Base-by-base conservation (phyloP, 2,113 vertebrate genomes). In the Corvus moneduloides region DNA sequence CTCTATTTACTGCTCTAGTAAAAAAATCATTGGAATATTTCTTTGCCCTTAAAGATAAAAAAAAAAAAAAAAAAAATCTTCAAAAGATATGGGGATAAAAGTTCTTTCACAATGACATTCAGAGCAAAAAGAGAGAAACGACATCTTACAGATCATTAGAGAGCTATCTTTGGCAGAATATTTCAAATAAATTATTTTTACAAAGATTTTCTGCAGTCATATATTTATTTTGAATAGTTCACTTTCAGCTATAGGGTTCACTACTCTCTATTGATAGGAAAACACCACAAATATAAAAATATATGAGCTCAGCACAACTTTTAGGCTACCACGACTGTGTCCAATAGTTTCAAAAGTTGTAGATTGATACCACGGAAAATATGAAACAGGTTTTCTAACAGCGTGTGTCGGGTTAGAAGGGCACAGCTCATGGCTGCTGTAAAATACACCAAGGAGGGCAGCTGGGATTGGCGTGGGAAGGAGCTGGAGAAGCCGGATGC, bases 151-250 rank as follows among this genome's bases (percentile, higher is more conserved):
- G 95, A 84, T 90, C 82, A 44, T 94, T 86, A 95, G 93, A 96
- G 91, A 97, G 37, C 94, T 94, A 92, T 98, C 97, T 98, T 98
- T 98, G 98, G 97, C 98, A 97, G 96, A 96, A 97, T 89, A 96
- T 84, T 97, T 96, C 83, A 88, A 95, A 95, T 93, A 96, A 94
- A 92, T 91, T 77, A 73, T 96, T 92, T 95, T 94, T 95, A 96
- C 94, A 97, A 97, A 92, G 61, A 96, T 73, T 89, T 89, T 95
- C 89, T 89, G 69, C 66, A 92, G 74, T 95, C 27, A 18, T 62
- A 88, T 91, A 92, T 96, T 92, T 91, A 87, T 72, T 89, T 59
- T 75, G 77, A 89, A 93, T 88, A 94, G 88, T 96, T 97, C 89
- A 79, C 84, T 95, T 92, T 96, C 84, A 91, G 89, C 89, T 94